Percentiles rank a stretch among this genome's conserved stretches.
Evolutionary conservation across 1,140 invertebrate genomes (phyloP).

Genomic region (Sitophilus oryzae): DNA sequence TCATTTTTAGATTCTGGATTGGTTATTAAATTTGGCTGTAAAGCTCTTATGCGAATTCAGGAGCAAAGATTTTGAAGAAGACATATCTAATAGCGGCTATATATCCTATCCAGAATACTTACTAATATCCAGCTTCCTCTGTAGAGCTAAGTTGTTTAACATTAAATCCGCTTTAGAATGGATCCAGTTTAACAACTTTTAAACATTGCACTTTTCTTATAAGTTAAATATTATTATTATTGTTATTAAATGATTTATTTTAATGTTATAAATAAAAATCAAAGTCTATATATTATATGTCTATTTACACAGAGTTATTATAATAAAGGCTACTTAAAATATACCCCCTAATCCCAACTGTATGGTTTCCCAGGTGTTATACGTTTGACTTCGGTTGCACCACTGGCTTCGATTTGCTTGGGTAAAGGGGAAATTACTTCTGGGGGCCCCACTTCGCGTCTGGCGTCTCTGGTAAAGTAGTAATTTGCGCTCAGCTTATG

Average conservation of each 20-base stretch:
- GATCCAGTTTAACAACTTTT: conserved; percentile 44
- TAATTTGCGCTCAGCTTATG: conserved; percentile 68
- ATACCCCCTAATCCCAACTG: conserved; percentile 46
- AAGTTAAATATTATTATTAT: too few species aligned
- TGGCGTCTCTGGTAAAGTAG: conserved; percentile 70
- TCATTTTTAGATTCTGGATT: conserved; percentile 62
- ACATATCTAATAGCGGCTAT: conserved; percentile 38
- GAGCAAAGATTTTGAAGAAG: conserved; percentile 30
- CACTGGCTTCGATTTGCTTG: conserved; percentile 26
- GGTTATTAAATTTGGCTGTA: conserved; percentile 68
- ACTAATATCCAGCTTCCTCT: conserved; percentile 65
- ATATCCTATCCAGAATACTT: conserved; percentile 65
- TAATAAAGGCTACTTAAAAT: background rate
- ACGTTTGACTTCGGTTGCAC: conserved; percentile 31
- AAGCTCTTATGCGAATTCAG: conserved; percentile 65
- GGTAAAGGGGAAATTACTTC: conserved; percentile 47
- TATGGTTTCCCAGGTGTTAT: conserved; percentile 50
- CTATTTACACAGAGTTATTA: background rate
- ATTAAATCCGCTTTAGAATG: conserved; percentile 59
- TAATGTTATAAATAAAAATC: background rate
- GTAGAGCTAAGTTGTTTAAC: conserved; percentile 54
- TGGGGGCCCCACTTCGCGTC: conserved; percentile 66
- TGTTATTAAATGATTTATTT: background rate
- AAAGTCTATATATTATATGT: background rate
- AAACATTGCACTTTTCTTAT: too few species aligned